Evolutionary conservation across 2,113 vertebrate genomes (phyloP), one percentile per base, ranked within the genome.

Genomic region (Calidris pygmaea): DNA sequence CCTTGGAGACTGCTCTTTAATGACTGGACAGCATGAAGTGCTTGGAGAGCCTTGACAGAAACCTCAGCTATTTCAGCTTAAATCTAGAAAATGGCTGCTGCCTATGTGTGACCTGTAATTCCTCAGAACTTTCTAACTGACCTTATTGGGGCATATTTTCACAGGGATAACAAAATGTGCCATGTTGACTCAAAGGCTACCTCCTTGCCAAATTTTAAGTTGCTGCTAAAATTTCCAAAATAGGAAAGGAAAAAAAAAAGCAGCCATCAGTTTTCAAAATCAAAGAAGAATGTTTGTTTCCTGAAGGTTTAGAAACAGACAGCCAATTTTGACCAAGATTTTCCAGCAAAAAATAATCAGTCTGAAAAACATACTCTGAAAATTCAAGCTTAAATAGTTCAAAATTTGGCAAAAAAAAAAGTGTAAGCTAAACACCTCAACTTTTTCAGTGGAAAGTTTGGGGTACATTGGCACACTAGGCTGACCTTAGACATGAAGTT

Each of bases 151-250:
- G 1, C 20, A 18, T 94, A 66, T 85, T 95, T 96, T 85, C 74
- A 68, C 41, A 76, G 23, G 35, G 41, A 66, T 82, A 62, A 70
- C 66, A 79, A 79, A 95, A 76, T 27, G 32, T 1, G 2, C 58
- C 43, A 1, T 84, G 72, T 72, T 87, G 65, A 86, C 52, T 83
- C 78, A 72, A 89, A 52, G 35, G 37, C 63, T 87, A 67, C 10
- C 9, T 85, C 87, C 73, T 60, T 96, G 94, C 74, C 78, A 91
- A 80, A 85, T 85, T 73, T 87, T 29, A 79, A 66, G 35, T 73
- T 68, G 27, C 62, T 79, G 58, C 35, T 75, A 37, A 30, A 87
- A 47, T 18, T 85, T 85, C 71, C 74, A 87, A 94, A 91, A 48
- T 5, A 89, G 48, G 48, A 45, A 41, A 34, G 47, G 41, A 3